Conservation (phyloP, 2,797 vertebrate species). For the Catharus ustulatus region DNA sequence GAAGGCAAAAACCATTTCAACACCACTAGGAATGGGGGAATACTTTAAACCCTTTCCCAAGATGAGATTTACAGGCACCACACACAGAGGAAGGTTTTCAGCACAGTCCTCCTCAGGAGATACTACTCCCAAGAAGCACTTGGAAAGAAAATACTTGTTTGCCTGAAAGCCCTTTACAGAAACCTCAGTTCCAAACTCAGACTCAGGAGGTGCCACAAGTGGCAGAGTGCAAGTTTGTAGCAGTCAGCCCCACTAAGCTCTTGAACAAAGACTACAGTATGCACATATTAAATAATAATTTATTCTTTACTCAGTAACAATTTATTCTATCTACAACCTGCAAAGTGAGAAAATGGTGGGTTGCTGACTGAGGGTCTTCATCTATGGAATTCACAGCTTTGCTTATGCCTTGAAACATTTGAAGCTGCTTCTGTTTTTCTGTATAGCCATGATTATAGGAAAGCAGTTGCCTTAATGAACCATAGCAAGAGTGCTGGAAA, state of each 20-base stretch:
- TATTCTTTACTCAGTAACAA: neutral
- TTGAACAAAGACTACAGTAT: neutral
- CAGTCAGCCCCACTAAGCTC: neutral
- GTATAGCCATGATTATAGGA: neutral
- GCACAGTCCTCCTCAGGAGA: neutral
- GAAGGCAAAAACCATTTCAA: conserved; percentile 40
- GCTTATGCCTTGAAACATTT: neutral
- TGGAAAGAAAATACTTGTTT: conserved; percentile 43
- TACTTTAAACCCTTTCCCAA: conserved; percentile 33
- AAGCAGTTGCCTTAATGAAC: neutral
- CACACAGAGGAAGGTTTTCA: neutral
- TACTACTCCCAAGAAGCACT: conserved; percentile 1
- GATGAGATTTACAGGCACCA: conserved; percentile 10
- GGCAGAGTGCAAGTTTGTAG: neutral
- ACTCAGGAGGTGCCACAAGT: neutral
- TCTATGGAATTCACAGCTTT: neutral
- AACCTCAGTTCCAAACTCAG: conserved; percentile 12
- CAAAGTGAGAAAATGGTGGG: neutral
- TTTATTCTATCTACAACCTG: neutral
- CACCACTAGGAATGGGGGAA: neutral
- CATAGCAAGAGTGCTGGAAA: rapidly evolving
- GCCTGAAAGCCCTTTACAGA: conserved; percentile 31
- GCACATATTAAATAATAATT: rapidly evolving
- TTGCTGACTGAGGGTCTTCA: neutral
- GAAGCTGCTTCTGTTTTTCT: neutral